These are phyloP conservation scores for Harpegnathos saltator DNA, from an alignment of 1,140 invertebrate genomes.

Conservation along the genomic window DNA sequence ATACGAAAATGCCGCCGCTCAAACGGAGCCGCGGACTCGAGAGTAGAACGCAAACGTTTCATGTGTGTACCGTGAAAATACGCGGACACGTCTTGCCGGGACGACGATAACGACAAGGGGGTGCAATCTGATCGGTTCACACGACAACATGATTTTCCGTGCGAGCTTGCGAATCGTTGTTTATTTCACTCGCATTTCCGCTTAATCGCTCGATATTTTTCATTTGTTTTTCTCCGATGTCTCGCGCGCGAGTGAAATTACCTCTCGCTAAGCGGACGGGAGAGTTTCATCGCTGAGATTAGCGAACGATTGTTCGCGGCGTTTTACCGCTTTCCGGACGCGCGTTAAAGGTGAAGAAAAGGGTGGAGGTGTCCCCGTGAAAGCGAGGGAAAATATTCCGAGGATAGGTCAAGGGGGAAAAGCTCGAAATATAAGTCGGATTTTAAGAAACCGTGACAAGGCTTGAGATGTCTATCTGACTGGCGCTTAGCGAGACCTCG, in stretches of 20 bases:
- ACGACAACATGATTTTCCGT: background rate
- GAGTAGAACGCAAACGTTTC: background rate
- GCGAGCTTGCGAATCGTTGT: no score
- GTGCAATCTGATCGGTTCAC: slow-evolving; percentile 15
- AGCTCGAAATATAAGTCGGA: slow-evolving; percentile 69
- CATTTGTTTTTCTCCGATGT: background rate
- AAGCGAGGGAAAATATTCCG: slow-evolving; percentile 26
- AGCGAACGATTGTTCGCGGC: slow-evolving; percentile 17
- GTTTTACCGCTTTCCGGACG: background rate
- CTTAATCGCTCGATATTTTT: no score
- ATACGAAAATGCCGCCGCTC: slow-evolving; percentile 25
- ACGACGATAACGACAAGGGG: background rate
- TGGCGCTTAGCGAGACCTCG: slow-evolving; percentile 79
- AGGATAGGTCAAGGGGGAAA: slow-evolving; percentile 22
- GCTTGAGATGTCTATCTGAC: slow-evolving; percentile 84
- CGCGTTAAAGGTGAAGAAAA: slow-evolving; percentile 4
- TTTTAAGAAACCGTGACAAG: slow-evolving; percentile 84
- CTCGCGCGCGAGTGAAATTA: slow-evolving; percentile 5
- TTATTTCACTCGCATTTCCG: no score
- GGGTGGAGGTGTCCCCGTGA: background rate
- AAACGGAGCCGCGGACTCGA: background rate
- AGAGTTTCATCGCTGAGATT: background rate
- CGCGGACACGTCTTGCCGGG: background rate
- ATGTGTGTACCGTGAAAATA: background rate
- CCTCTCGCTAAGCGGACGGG: background rate